Evolutionary conservation across 2,797 vertebrate genomes (phyloP).

Genomic region (Pantherophis vulpinus): DNA sequence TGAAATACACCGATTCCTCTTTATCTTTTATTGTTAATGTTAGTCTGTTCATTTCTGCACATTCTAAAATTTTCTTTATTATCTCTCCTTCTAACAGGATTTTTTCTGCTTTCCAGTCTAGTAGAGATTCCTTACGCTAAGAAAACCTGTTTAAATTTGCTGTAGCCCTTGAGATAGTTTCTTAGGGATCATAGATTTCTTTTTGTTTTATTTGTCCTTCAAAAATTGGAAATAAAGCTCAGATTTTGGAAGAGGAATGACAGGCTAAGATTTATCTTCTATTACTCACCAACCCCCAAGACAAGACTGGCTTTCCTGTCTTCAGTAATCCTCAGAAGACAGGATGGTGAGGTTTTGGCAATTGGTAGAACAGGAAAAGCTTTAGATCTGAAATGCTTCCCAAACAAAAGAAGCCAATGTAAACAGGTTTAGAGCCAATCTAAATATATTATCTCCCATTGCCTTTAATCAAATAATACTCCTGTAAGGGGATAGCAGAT

Average conservation of each 20-base stretch:
- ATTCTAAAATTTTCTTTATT: no score
- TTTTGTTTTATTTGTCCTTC: background rate
- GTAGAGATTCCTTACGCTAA: conserved; percentile 26
- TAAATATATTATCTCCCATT: background rate
- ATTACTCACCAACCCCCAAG: background rate
- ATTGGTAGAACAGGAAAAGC: background rate
- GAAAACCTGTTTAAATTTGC: background rate
- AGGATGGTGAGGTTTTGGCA: background rate
- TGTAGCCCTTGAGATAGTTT: background rate
- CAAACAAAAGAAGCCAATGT: background rate
- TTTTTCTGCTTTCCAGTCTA: conserved; percentile 9
- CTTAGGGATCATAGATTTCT: background rate
- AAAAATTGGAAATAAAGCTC: background rate
- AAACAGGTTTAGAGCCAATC: background rate
- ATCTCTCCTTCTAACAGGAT: no score
- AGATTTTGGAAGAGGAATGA: background rate
- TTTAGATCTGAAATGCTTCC: background rate
- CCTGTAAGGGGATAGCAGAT: background rate
- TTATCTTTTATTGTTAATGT: no score
- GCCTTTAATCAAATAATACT: background rate
- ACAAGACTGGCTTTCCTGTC: background rate
- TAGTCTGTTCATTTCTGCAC: no score
- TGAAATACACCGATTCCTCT: no score
- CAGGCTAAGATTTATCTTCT: background rate
- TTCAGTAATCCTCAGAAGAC: background rate